Conservation (phyloP, 2,797 vertebrate species). For the Chromis chromis region DNA sequence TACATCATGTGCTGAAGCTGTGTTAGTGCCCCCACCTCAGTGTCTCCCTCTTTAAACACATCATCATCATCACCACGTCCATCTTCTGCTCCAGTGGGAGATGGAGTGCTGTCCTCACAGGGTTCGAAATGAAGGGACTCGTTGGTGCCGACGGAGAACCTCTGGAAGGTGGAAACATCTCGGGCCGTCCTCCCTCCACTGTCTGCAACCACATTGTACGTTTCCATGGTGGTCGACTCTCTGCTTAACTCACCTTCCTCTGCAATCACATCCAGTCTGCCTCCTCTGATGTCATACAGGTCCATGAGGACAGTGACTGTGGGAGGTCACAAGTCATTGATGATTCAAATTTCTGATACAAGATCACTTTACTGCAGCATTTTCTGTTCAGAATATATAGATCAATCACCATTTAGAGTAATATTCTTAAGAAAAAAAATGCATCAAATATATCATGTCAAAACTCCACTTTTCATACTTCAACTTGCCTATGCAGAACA, state of each 20-base stretch:
- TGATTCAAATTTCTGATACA: neutral
- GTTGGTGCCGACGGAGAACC: slow-evolving; percentile 74
- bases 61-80: slow-evolving; percentile 60
- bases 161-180: slow-evolving; percentile 64
- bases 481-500: neutral
- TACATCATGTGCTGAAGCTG: neutral
- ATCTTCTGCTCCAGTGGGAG: slow-evolving; percentile 61
- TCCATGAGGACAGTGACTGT: slow-evolving; percentile 78
- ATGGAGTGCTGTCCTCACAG: slow-evolving; percentile 63
- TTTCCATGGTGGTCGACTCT: slow-evolving; percentile 52
- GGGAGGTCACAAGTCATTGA: neutral
- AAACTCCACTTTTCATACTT: neutral
- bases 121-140: slow-evolving; percentile 77
- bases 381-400: neutral
- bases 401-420: neutral
- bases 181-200: slow-evolving; percentile 27
- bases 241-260: slow-evolving; percentile 78
- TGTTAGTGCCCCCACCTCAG: slow-evolving; percentile 54
- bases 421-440: neutral
- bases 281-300: slow-evolving; percentile 84
- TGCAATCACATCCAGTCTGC: slow-evolving; percentile 82
- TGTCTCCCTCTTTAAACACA: slow-evolving; percentile 65
- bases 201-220: slow-evolving; percentile 36
- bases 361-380: neutral
- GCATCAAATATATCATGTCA: neutral